A percentile compares a stretch with the other conserved stretches of the same genome.
These are phyloP conservation scores for Meiosimyza platycephala DNA, from an alignment of 2,888 invertebrate genomes.

Conservation along the genomic window DNA sequence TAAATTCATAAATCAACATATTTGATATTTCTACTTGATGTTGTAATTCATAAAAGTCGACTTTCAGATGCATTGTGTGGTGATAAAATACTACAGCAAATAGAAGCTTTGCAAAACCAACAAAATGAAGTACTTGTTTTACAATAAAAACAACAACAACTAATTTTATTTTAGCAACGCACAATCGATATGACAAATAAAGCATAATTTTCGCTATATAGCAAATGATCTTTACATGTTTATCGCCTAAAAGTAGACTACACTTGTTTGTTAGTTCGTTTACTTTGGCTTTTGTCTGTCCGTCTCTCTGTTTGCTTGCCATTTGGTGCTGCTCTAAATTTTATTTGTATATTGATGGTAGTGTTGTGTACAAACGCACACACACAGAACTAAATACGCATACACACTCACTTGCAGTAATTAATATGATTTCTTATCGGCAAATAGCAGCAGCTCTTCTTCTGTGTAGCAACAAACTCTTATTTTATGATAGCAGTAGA, in stretches of 20 bases:
- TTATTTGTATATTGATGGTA: not conserved
- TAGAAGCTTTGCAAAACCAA: not conserved
- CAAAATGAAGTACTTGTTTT: not conserved
- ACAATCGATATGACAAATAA: slow-evolving; percentile 10
- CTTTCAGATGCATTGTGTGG: too few species aligned
- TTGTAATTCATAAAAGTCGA: too few species aligned
- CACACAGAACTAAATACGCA: not conserved
- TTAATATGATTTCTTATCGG: slow-evolving; percentile 35
- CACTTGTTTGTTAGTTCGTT: slow-evolving; percentile 15
- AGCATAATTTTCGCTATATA: not conserved
- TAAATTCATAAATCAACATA: slow-evolving; percentile 5
- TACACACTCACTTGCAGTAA: slow-evolving; percentile 21
- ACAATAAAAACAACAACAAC: not conserved
- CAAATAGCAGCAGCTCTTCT: slow-evolving; percentile 11
- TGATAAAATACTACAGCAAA: not conserved
- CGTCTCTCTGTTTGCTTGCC: not conserved
- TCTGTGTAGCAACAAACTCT: too few species aligned
- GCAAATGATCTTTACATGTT: slow-evolving; percentile 1
- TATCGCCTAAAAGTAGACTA: slow-evolving; percentile 12
- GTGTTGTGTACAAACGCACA: not conserved
- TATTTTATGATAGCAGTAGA: too few species aligned
- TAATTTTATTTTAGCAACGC: not conserved
- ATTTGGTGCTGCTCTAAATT: not conserved
- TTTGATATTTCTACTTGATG: not conserved
- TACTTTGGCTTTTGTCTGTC: not conserved